These are phyloP conservation scores for Genyomyrus donnyi DNA, from an alignment of 2,113 vertebrate species.

Conservation along the genomic window DNA sequence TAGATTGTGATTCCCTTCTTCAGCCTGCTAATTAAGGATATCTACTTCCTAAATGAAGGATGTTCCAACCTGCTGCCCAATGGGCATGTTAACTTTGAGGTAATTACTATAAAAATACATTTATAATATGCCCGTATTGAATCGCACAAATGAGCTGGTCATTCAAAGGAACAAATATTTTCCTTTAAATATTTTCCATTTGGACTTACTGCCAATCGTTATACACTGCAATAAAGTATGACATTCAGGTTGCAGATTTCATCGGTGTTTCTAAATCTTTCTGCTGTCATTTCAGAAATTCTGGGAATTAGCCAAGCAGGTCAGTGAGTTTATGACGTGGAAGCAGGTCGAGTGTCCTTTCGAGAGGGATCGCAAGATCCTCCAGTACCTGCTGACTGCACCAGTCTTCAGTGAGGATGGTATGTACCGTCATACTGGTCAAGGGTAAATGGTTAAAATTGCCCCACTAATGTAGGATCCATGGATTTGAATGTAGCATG, in stretches of 20 bases:
- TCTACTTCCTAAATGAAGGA: constrained; percentile 92
- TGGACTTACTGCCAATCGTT: not conserved
- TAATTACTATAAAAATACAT: constrained; percentile 41
- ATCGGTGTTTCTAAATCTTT: not conserved
- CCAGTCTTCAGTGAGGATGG: constrained; percentile 85
- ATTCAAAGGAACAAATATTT: not conserved
- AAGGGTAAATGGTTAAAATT: not conserved
- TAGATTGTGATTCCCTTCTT: constrained; percentile 97
- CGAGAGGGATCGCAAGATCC: constrained; percentile 80
- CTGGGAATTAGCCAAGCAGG: constrained; percentile 89
- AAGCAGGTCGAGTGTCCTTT: constrained; percentile 91
- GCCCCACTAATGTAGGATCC: not conserved
- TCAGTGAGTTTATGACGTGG: constrained; percentile 91
- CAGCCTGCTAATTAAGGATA: constrained; percentile 91
- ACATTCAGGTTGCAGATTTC: not conserved
- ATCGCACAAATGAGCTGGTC: not conserved
- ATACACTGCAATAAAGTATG: not conserved
- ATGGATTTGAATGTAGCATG: not conserved
- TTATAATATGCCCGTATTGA: not conserved
- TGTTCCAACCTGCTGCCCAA: constrained; percentile 79
- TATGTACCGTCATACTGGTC: constrained; percentile 42
- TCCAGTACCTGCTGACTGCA: constrained; percentile 81
- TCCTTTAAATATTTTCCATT: not conserved
- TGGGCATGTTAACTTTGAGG: constrained; percentile 88
- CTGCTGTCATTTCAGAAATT: constrained; percentile 66